Conservation (phyloP, 2,113 vertebrate species). For the Cynocephalus volans region DNA sequence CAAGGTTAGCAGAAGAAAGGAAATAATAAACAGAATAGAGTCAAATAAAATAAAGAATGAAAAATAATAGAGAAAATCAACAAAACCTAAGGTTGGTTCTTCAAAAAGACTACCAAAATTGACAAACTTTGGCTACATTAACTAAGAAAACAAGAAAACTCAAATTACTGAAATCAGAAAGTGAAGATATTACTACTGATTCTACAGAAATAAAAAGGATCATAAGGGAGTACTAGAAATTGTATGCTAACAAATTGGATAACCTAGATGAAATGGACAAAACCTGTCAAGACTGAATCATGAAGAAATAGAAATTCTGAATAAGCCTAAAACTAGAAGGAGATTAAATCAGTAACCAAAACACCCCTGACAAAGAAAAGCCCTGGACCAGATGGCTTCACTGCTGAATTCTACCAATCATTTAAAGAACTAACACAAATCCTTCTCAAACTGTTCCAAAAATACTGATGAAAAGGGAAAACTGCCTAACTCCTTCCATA, state of each 20-base stretch:
- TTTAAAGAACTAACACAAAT: background rate
- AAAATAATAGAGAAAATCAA: background rate
- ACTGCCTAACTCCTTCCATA: background rate
- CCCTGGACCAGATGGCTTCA: background rate
- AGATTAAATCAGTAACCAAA: no score
- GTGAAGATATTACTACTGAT: background rate
- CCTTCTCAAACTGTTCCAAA: no score
- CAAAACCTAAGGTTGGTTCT: background rate
- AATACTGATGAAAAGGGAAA: background rate
- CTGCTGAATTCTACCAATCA: background rate
- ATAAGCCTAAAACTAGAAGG: background rate
- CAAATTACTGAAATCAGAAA: constrained; percentile 39
- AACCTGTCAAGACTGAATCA: background rate
- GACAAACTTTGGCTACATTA: background rate
- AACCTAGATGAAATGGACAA: background rate
- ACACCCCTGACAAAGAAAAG: background rate
- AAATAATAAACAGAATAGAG: background rate
- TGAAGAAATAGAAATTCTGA: background rate
- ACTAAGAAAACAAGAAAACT: background rate
- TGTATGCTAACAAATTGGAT: background rate
- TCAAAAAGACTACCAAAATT: background rate
- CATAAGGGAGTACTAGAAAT: background rate
- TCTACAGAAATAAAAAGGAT: background rate
- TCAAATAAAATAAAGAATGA: background rate
- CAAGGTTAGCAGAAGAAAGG: background rate